A percentile compares a stretch with the other conserved stretches of the same genome.
These are phyloP conservation scores for Pitangus sulphuratus DNA, from an alignment of 2,797 vertebrate species.

Conservation along the genomic window DNA sequence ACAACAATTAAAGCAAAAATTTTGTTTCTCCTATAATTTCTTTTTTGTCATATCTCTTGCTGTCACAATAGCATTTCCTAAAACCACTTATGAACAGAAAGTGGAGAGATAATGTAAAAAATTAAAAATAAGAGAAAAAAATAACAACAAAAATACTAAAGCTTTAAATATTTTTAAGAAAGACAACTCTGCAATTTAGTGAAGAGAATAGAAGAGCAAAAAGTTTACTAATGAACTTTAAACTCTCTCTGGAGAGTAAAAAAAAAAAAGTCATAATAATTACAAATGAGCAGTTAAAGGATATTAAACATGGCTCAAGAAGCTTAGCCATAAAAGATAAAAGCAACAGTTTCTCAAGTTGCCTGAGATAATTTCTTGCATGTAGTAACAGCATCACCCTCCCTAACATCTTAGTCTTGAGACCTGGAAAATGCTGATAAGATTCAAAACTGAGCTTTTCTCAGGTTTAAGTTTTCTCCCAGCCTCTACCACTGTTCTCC, in stretches of 20 bases:
- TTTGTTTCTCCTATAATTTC: neutral
- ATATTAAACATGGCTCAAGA: slow-evolving; percentile 8
- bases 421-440: neutral
- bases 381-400: neutral
- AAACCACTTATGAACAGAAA: neutral
- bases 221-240: slow-evolving; percentile 31
- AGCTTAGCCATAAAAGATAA: slow-evolving; percentile 32
- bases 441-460: neutral
- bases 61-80: neutral
- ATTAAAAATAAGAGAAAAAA: neutral
- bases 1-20: neutral
- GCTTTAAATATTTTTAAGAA: neutral
- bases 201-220: slow-evolving; percentile 24
- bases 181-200: neutral
- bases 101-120: neutral
- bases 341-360: slow-evolving; percentile 20
- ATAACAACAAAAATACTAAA: neutral
- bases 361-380: neutral
- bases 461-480: neutral
- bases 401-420: neutral
- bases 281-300: slow-evolving; percentile 34
- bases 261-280: neutral
- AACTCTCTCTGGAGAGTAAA: neutral
- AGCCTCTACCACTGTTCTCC: neutral
- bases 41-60: neutral